phyloP scores from a whole-genome alignment of 2,797 vertebrate species.

The Danio aesculapii region DNA sequence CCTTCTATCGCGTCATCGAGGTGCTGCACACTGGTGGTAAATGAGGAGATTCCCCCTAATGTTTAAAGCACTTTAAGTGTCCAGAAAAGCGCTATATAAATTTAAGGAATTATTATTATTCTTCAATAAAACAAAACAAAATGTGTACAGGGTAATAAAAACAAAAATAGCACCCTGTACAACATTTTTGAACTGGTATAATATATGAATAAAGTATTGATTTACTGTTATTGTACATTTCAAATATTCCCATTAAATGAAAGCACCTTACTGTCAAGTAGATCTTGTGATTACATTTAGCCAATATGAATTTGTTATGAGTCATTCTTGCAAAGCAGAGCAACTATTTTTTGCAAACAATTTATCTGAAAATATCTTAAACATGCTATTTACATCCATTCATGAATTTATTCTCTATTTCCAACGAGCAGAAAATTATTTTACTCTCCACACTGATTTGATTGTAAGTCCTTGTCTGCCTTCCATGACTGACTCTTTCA shows the following conservation, averaged over 20 bases:
- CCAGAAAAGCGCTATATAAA: no score
- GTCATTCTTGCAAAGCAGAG: neutral
- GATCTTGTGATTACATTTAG: neutral
- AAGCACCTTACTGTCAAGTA: neutral
- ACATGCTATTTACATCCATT: neutral
- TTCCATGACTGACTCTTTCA: neutral
- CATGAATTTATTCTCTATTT: neutral
- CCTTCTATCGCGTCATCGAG: no score
- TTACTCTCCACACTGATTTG: conserved; percentile 1
- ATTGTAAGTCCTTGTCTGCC: neutral
- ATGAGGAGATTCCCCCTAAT: no score
- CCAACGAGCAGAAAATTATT: neutral
- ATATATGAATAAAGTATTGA: no score
- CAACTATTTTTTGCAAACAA: neutral
- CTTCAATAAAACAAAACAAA: no score
- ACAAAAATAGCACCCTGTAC: no score
- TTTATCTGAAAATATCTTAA: neutral
- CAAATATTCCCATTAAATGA: neutral
- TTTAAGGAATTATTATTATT: no score
- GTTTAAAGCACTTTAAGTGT: no score
- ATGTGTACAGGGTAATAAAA: no score
- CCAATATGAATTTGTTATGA: neutral
- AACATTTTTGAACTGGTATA: no score
- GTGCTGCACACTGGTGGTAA: no score
- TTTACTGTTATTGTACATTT: neutral